Conservation (phyloP, 2,797 vertebrate species). For the Anniella stebbinsi region DNA sequence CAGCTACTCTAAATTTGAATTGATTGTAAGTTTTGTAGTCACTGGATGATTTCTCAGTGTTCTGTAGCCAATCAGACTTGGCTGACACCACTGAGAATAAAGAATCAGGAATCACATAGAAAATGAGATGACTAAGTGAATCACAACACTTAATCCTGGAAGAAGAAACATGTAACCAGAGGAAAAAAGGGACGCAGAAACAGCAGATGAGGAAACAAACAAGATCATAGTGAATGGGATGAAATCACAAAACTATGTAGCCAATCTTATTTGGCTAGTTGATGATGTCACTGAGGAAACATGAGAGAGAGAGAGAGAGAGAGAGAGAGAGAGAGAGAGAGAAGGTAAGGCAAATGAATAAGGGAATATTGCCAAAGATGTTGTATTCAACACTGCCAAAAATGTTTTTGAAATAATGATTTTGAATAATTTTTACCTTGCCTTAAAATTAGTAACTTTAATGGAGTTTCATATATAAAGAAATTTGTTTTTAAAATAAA, state of each 20-base stretch:
- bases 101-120: background rate
- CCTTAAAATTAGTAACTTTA: conserved; percentile 1
- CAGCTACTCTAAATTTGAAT: background rate
- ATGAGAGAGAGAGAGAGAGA: background rate
- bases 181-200: background rate
- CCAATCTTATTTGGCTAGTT: background rate
- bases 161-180: no score
- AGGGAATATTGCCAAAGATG: background rate
- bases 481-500: background rate
- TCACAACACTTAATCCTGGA: background rate
- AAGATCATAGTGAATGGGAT: background rate
- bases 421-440: background rate
- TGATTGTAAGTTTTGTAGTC: background rate
- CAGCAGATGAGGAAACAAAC: background rate
- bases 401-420: background rate
- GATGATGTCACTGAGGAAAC: background rate
- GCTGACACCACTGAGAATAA: background rate
- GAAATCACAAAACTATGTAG: background rate
- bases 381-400: background rate
- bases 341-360: background rate
- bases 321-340: background rate
- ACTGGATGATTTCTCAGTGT: background rate
- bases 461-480: background rate
- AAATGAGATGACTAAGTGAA: background rate
- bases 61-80: background rate